Percentiles rank a stretch among this genome's conserved stretches.
phyloP scores from a whole-genome alignment of 2,888 invertebrate genomes.

The Eupithecia subumbrata region DNA sequence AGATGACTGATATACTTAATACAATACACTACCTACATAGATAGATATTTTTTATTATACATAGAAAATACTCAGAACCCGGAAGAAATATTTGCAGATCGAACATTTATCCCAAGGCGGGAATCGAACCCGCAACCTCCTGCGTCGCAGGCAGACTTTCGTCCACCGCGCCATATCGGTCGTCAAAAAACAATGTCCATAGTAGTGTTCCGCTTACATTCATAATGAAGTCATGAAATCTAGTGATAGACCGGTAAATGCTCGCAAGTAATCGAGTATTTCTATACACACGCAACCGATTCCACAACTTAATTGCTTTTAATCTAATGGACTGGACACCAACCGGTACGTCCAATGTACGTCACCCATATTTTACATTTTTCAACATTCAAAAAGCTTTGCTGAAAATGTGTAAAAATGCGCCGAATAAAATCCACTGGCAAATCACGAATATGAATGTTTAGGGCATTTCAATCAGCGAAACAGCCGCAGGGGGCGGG shows the following conservation, averaged over 20 bases:
- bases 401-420: slow-evolving; percentile 20
- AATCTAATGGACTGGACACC: slow-evolving; percentile 27
- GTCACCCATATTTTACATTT: slow-evolving; percentile 26
- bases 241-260: not conserved
- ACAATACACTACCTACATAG: too few relatives aligned
- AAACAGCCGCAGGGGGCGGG: slow-evolving; percentile 41
- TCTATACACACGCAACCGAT: slow-evolving; percentile 4
- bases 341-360: slow-evolving; percentile 17
- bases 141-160: too few relatives aligned
- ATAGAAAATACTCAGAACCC: too few relatives aligned
- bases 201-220: not conserved
- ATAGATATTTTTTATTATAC: too few relatives aligned
- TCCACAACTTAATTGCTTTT: slow-evolving; percentile 21
- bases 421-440: slow-evolving; percentile 29
- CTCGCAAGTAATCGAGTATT: not conserved
- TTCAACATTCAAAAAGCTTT: slow-evolving; percentile 18
- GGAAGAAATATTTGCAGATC: too few relatives aligned
- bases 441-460: slow-evolving; percentile 40
- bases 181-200: too few relatives aligned
- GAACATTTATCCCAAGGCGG: too few relatives aligned
- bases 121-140: too few relatives aligned
- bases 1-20: too few relatives aligned
- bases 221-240: not conserved
- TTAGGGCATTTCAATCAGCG: slow-evolving; percentile 43
- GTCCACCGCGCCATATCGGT: too few relatives aligned